These are phyloP conservation scores for Paedocypris micromegethes DNA, from an alignment of 2,797 vertebrate genomes.

Conservation along the genomic window DNA sequence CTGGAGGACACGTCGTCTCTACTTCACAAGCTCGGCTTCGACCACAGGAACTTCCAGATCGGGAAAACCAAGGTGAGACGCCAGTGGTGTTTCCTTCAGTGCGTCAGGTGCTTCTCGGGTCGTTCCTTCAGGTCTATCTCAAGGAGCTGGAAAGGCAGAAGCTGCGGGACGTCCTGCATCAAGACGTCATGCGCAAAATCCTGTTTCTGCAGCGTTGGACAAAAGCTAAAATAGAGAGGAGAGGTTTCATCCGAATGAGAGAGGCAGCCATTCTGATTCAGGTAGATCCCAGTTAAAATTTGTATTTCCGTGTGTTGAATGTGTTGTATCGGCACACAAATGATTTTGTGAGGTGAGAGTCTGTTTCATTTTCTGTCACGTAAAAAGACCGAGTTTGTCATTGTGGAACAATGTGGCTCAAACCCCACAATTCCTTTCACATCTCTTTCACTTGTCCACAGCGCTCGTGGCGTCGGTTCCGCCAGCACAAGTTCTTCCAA, in stretches of 20 bases:
- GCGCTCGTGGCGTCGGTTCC: slow-evolving; percentile 76
- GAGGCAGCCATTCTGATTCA: slow-evolving; percentile 77
- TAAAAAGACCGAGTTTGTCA: too few relatives aligned
- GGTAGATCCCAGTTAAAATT: slow-evolving; percentile 57
- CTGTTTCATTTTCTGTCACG: too few relatives aligned
- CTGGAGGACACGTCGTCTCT: slow-evolving; percentile 77
- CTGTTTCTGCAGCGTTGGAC: slow-evolving; percentile 90
- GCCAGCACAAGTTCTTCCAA: slow-evolving; percentile 56
- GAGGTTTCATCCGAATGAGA: slow-evolving; percentile 75
- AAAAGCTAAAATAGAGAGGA: slow-evolving; percentile 77
- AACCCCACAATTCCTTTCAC: too few relatives aligned
- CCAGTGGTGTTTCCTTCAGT: too few relatives aligned
- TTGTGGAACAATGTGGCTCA: too few relatives aligned
- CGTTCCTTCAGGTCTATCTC: slow-evolving; percentile 80
- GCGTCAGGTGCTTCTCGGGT: background rate
- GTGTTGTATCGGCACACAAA: background rate
- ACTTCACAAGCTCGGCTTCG: slow-evolving; percentile 75
- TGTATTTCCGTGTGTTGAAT: background rate
- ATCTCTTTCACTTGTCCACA: slow-evolving; percentile 44
- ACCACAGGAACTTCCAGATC: slow-evolving; percentile 87
- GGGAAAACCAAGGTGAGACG: slow-evolving; percentile 87
- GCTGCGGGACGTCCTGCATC: slow-evolving; percentile 87
- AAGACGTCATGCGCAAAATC: slow-evolving; percentile 89
- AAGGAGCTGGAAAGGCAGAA: slow-evolving; percentile 87
- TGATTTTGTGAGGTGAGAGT: background rate